Percentiles rank a stretch among this genome's conserved stretches.
phyloP scores from a whole-genome alignment of 2,888 invertebrate species.

The Dryocosmus kuriphilus region DNA sequence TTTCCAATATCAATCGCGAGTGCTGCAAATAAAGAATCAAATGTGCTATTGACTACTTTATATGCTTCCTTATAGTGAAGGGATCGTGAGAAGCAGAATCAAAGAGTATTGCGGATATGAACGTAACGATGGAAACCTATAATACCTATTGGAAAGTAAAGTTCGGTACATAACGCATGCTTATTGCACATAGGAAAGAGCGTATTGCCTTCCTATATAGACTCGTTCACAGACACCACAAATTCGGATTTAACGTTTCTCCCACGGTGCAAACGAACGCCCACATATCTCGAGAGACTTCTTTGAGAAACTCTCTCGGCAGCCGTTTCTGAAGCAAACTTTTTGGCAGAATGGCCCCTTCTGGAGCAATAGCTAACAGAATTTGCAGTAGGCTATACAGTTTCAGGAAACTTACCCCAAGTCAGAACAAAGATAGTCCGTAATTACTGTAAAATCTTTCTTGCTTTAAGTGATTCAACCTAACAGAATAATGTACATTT shows the following conservation, averaged over 20 bases:
- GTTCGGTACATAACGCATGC: slow-evolving; percentile 1
- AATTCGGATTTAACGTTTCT: slow-evolving; percentile 8
- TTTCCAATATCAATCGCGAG: neutral
- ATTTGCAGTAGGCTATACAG: slow-evolving; percentile 52
- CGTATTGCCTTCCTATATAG: neutral
- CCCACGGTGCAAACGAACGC: neutral
- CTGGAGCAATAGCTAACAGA: slow-evolving; percentile 54
- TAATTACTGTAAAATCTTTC: slow-evolving; percentile 19
- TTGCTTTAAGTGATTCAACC: neutral
- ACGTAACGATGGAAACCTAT: neutral
- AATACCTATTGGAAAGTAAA: neutral
- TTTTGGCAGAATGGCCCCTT: slow-evolving; percentile 33
- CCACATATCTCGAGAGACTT: slow-evolving; percentile 14
- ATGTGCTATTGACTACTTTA: neutral
- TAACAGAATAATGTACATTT: neutral
- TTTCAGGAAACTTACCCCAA: slow-evolving; percentile 50
- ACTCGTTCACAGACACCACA: slow-evolving; percentile 4
- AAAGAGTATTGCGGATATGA: slow-evolving; percentile 1
- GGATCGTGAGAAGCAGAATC: neutral
- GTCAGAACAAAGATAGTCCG: slow-evolving; percentile 41
- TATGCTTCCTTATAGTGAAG: neutral
- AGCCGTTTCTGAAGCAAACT: slow-evolving; percentile 27
- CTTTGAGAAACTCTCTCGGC: slow-evolving; percentile 29
- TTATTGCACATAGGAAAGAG: neutral
- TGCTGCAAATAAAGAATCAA: neutral